Evolutionary conservation across 1,140 invertebrate genomes (phyloP), one percentile per base, ranked within the genome.

Genomic region (Anoplophora glabripennis): DNA sequence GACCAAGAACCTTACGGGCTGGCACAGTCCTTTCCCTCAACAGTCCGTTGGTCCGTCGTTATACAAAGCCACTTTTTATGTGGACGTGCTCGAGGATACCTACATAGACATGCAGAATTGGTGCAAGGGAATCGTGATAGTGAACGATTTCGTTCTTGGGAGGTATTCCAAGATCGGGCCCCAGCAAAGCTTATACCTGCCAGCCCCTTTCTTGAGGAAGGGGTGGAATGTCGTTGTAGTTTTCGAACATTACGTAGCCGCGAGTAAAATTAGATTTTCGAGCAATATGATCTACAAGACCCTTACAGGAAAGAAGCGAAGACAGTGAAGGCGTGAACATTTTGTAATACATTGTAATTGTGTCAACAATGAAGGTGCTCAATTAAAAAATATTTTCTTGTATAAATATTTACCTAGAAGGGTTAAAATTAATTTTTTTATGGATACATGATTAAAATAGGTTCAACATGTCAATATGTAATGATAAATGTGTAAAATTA

Each of bases 121-220:
- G 80, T 65, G 66, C 10, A 80, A 79, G 72, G 85, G 85, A 7
- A 73, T 84, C 46, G 82, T 84, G 11, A 79, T 86, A 57, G 61
- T 87, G 1, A 87, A 87, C 74, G 83, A 82, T 7, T 82, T 84
- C 63, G 83, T 86, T 64, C 63, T 87, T 40, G 85, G 84, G 9
- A 68, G 85, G 48, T 86, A 85, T 68, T 67, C 65, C 12, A 69
- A 65, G 46, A 66, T 77, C 10, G 85, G 85, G 1, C 85, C 86
- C 0, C 79, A 81, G 65, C 69, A 76, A 56, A 81, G 80, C 4
- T 70, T 85, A 0, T 86, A 83, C 72, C 58, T 86, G 37, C 84
- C 84, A 14, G 82, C 75, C 4, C 79, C 81, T 1, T 67, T 84
- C 10, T 69, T 85, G 0, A 75, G 74, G 51, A 52, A 59, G 15